These are phyloP conservation scores for Deilephila elpenor DNA, from an alignment of 2,888 invertebrate genomes.

Conservation along the genomic window DNA sequence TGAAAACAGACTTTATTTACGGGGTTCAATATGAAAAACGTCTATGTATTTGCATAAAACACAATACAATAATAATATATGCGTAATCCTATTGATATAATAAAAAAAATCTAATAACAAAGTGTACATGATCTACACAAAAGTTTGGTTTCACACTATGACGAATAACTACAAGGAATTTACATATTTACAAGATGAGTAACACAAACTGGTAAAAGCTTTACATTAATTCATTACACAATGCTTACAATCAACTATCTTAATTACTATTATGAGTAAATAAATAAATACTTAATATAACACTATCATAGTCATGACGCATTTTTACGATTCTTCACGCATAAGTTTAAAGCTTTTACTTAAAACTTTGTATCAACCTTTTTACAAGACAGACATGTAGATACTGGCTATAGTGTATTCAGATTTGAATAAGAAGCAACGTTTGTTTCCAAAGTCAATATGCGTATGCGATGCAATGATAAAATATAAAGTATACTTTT, in stretches of 20 bases:
- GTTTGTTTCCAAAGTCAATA: neutral
- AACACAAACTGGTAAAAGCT: conserved; percentile 75
- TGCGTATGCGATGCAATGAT: neutral
- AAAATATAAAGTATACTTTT: neutral
- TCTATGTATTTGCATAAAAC: conserved; percentile 70
- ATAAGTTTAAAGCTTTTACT: conserved; percentile 53
- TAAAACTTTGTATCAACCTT: conserved; percentile 33
- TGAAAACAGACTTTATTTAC: conserved; percentile 81
- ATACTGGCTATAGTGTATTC: conserved; percentile 7
- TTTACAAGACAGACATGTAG: conserved; percentile 6
- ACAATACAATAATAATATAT: conserved; percentile 68
- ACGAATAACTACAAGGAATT: conserved; percentile 78
- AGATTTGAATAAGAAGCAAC: neutral
- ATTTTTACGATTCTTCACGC: conserved; percentile 48
- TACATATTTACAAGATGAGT: conserved; percentile 81
- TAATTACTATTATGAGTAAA: conserved; percentile 58
- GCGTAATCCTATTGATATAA: conserved; percentile 62
- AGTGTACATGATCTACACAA: conserved; percentile 78
- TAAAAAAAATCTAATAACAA: conserved; percentile 77
- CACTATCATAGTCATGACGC: conserved; percentile 44
- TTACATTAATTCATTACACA: conserved; percentile 55
- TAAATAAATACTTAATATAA: conserved; percentile 71
- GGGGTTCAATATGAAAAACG: conserved; percentile 74
- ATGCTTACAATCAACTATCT: conserved; percentile 30
- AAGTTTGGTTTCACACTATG: conserved; percentile 84